Conservation (phyloP, 2,888 invertebrate species). For the Morpho helenor region DNA sequence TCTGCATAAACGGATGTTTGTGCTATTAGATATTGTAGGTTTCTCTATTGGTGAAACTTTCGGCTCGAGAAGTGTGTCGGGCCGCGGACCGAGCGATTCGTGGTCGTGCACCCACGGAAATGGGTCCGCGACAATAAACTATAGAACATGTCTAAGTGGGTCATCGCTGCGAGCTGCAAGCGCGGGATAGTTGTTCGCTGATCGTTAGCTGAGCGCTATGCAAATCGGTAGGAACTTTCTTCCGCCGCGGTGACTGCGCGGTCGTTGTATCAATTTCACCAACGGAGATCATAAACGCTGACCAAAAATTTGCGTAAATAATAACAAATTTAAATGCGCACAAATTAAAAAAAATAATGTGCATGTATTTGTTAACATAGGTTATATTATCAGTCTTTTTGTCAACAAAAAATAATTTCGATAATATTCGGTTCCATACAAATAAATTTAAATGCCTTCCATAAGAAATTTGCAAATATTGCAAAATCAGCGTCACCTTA, state of each 20-base stretch:
- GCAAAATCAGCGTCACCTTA: conserved; percentile 11
- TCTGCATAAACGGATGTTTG: conserved; percentile 77
- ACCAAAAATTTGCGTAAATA: conserved; percentile 16
- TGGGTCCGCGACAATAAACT: conserved; percentile 71
- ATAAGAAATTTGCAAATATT: conserved; percentile 10
- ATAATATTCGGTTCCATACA: too few species aligned
- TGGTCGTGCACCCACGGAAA: conserved; percentile 70
- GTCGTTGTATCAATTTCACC: conserved; percentile 71
- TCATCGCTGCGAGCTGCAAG: conserved; percentile 49
- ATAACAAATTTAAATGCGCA: not conserved
- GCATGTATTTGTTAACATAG: not conserved
- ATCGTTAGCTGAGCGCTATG: conserved; percentile 53
- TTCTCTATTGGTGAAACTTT: conserved; percentile 77
- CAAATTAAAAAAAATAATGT: not conserved
- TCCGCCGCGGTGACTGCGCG: conserved; percentile 56
- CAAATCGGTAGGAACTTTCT: conserved; percentile 74
- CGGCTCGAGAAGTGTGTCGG: conserved; percentile 69
- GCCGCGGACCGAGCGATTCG: conserved; percentile 46
- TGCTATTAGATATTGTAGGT: conserved; percentile 73
- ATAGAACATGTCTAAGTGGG: conserved; percentile 69
- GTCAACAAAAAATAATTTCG: not conserved
- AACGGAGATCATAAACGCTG: conserved; percentile 37
- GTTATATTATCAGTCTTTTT: conserved; percentile 1
- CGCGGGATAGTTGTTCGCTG: conserved; percentile 43
- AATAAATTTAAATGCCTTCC: not conserved